These are phyloP conservation scores for Campylomormyrus numenius DNA, from an alignment of 2,113 vertebrate genomes.

Conservation along the genomic window DNA sequence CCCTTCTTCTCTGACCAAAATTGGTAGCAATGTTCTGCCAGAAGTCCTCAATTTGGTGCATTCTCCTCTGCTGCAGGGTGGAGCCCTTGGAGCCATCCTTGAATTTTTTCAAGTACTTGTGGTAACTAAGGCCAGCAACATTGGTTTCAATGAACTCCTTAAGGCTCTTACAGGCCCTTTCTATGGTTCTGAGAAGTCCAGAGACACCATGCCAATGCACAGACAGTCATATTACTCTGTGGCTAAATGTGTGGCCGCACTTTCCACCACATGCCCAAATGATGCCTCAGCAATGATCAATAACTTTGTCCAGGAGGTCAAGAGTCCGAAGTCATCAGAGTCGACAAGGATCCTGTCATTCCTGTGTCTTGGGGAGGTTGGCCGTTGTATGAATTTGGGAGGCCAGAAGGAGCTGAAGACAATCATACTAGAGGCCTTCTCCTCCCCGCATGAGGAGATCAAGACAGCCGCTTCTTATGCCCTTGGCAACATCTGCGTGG, in stretches of 20 bases:
- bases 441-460: constrained; percentile 78
- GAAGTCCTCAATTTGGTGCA: constrained; percentile 73
- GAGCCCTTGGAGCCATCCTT: constrained; percentile 64
- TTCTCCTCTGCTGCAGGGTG: constrained; percentile 78
- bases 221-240: constrained; percentile 76
- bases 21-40: constrained; percentile 60
- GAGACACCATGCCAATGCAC: constrained; percentile 46
- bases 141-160: constrained; percentile 66
- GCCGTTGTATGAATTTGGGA: constrained; percentile 66
- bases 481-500: constrained; percentile 73
- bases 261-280: constrained; percentile 69
- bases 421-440: constrained; percentile 77
- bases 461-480: constrained; percentile 80
- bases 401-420: constrained; percentile 75
- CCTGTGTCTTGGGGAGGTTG: constrained; percentile 80
- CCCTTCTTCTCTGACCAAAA: constrained; percentile 69
- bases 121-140: constrained; percentile 52
- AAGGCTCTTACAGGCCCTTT: constrained; percentile 68
- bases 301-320: constrained; percentile 73
- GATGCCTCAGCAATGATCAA: constrained; percentile 62
- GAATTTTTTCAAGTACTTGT: constrained; percentile 76
- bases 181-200: constrained; percentile 31
- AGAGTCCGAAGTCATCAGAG: constrained; percentile 61
- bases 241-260: constrained; percentile 77
- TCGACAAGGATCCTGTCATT: constrained; percentile 75